Percentiles rank a stretch among this genome's conserved stretches.
Conservation (phyloP, 2,888 invertebrate genomes). For the Galeruca laticollis region DNA sequence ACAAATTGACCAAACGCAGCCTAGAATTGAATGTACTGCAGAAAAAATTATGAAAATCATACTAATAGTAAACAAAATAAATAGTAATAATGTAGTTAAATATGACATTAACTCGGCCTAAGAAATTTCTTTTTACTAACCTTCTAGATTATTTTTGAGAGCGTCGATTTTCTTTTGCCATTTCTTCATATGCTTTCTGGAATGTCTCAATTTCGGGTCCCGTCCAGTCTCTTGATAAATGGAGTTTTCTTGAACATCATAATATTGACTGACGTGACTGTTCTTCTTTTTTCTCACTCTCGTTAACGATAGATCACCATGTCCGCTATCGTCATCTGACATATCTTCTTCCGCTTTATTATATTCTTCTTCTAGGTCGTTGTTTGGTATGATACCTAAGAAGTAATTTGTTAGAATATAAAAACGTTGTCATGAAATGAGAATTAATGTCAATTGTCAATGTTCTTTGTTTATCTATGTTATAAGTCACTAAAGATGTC, state of each 20-base stretch:
- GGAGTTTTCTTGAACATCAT: background rate
- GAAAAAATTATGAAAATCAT: too few species aligned
- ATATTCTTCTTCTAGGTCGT: constrained; percentile 26
- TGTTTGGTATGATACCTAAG: constrained; percentile 18
- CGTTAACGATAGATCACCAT: background rate
- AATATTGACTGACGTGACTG: background rate
- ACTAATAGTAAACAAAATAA: too few species aligned
- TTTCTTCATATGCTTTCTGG: constrained; percentile 46
- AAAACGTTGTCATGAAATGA: too few species aligned
- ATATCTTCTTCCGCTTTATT: constrained; percentile 38
- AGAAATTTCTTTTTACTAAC: constrained; percentile 29
- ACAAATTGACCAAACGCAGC: too few species aligned
- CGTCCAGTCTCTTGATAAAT: constrained; percentile 4
- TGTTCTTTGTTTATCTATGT: too few species aligned
- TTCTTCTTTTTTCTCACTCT: constrained; percentile 17
- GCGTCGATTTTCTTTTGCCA: constrained; percentile 36
- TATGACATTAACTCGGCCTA: too few species aligned
- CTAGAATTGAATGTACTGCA: too few species aligned
- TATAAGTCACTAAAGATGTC: too few species aligned
- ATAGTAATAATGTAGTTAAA: too few species aligned
- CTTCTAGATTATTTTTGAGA: constrained; percentile 37
- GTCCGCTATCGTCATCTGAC: constrained; percentile 28
- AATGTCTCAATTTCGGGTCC: constrained; percentile 36
- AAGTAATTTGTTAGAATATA: background rate
- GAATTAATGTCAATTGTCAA: too few species aligned